Base-by-base conservation (phyloP, 2,888 invertebrate species). In the Leptura quadrifasciata region DNA sequence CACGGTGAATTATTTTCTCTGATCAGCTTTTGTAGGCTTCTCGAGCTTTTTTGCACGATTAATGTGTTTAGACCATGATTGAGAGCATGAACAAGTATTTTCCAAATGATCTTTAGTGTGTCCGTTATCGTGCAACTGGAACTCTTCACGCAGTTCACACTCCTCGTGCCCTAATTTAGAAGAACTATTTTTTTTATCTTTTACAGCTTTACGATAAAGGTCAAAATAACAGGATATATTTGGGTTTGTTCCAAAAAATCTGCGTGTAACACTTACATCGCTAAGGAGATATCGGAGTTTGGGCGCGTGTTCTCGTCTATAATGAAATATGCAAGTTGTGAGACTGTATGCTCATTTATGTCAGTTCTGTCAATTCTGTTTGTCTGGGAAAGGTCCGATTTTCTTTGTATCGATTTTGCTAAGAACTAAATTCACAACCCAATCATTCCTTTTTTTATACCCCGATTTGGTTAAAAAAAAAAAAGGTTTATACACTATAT, bases 381-480 rank as follows among this genome's bases (percentile, higher is more conserved):
- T n/a, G n/a, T n/a, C n/a, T 55, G 55, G 55, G 8, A n/a, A 18
- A n/a, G 55, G 55, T 55, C 17, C 55, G 18, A 55, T 55, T 55
- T 55, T 55, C 18, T 55, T 2, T 5, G 17, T 55, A 55, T 17
- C 17, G 17, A 17, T 55, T 55, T 55, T 55, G 8, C 55, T 1
- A 55, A 55, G 55, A 17, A 55, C 17, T 9, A 9, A 55, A 55
- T 55, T 55, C 17, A 55, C 55, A 15, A 55, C 55, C 55, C 55
- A 55, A 17, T 55, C 55, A 55, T 12, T 55, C 15, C 55, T 55
- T 18, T 55, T 55, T n/a, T 55, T 55, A 55, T 55, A 55, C 17
- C 55, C 55, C 55, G 17, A 18, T 18, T 15, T 55, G 17, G 17
- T 55, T 55, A 55, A 55, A 55, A 55, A 55, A 55, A n/a, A n/a